Conservation (phyloP, 2,113 vertebrate genomes). For the Gallinago jamesoni region DNA sequence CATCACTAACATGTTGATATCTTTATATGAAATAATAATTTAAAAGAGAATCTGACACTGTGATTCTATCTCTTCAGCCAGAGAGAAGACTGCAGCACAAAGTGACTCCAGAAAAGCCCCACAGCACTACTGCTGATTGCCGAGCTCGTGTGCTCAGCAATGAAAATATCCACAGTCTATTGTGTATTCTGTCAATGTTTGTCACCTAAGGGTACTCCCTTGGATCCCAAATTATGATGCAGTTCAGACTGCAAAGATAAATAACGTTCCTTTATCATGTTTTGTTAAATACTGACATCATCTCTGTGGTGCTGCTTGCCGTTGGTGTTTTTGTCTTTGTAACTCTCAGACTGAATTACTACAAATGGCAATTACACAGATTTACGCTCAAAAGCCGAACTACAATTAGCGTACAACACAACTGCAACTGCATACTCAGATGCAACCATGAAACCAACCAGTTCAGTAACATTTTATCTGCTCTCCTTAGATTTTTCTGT, state of each 20-base stretch:
- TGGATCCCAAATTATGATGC: neutral
- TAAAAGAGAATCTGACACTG: neutral
- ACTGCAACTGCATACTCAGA: neutral
- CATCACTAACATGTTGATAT: neutral
- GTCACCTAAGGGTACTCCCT: neutral
- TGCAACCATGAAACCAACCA: neutral
- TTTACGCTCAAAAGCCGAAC: neutral
- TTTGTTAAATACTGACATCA: neutral
- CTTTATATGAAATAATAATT: neutral
- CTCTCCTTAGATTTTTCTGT: neutral
- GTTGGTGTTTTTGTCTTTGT: neutral
- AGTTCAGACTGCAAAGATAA: neutral
- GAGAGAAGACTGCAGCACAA: neutral
- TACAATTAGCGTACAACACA: neutral
- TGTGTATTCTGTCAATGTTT: neutral
- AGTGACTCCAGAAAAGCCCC: neutral
- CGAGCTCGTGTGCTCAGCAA: neutral
- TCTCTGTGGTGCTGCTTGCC: neutral
- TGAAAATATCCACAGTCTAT: neutral
- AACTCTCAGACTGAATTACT: neutral
- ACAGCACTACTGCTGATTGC: neutral
- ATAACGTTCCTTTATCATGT: neutral
- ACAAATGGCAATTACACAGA: neutral
- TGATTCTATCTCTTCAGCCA: neutral
- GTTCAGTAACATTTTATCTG: neutral